Base-by-base conservation (phyloP, 2,888 invertebrate genomes). In the Spilosoma lubricipeda region DNA sequence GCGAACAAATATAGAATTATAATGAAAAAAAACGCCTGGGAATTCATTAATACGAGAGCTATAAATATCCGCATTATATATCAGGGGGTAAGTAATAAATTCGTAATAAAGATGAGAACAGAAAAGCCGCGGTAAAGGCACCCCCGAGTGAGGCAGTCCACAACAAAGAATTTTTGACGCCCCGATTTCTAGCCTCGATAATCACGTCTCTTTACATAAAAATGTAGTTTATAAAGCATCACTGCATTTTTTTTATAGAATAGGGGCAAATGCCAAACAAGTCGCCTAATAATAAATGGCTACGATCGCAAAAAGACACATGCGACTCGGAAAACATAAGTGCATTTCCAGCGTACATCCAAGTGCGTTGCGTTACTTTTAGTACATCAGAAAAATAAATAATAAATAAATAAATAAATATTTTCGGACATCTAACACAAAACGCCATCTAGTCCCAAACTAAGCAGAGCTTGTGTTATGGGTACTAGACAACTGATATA, bases 31-130 rank as follows among this genome's bases (percentile, higher is more conserved):
- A 67, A 63, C 79, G 72, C 73, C 72, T 64, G 78, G 83, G 86
- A 88, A 90, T 89, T 91, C 89, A 91, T 92, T 93, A 93, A 91
- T 92, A 92, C 89, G 84, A 87, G 81, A 81, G 89, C 89, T 85
- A 91, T 93, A 92, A 92, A 91, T 89, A 89, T 86, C 84, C 88
- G 75, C 89, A 89, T 92, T 92, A 91, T 88, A 90, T 87, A 85
- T 82, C 86, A 78, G 86, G 86, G 83, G 88, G 85, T 81, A 82
- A 73, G 91, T 88, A 91, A 91, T 94, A 93, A 93, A 93, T 92
- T 89, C 84, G 89, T 89, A 90, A 93, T 93, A 93, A 93, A 93
- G 88, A 90, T 82, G 81, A 85, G 82, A 86, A 87, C 86, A 88
- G 27, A 86, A 84, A 74, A 83, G 85, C 83, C 87, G 86, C 84